A percentile compares a stretch with the other conserved stretches of the same genome.
Evolutionary conservation across 2,113 vertebrate genomes (phyloP).

Genomic region (Pogonocichla stellata): DNA sequence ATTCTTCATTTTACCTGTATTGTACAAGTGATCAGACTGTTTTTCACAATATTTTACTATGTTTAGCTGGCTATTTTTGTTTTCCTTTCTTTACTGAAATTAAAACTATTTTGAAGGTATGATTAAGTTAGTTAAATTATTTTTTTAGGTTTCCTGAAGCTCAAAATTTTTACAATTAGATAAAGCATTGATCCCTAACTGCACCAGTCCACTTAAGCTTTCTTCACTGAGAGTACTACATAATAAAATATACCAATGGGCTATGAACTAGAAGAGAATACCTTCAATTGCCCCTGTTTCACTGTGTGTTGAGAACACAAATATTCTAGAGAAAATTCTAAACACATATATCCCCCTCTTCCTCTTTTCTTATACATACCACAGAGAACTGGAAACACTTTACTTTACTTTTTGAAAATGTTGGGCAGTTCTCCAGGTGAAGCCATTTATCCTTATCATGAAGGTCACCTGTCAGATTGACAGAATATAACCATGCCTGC

Average conservation of each 20-base stretch:
- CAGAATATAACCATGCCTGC: background rate
- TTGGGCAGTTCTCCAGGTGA: background rate
- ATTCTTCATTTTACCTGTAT: background rate
- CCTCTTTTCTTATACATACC: background rate
- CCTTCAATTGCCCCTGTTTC: background rate
- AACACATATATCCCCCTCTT: fast-evolving
- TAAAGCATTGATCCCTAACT: background rate
- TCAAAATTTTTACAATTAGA: background rate
- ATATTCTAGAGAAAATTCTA: background rate
- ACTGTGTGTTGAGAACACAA: background rate
- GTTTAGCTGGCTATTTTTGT: background rate
- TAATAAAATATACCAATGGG: background rate
- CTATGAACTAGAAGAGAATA: background rate
- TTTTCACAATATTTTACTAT: background rate
- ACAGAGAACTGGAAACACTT: background rate
- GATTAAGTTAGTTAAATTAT: background rate
- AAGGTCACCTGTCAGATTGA: background rate
- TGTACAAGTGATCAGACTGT: background rate
- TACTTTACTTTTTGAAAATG: background rate
- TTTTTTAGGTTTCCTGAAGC: background rate
- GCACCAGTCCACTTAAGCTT: background rate
- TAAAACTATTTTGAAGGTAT: background rate
- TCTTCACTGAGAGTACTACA: background rate
- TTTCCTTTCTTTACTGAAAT: background rate
- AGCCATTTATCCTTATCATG: background rate